Conservation (phyloP, 1,140 invertebrate species). For the Colletes gigas region DNA sequence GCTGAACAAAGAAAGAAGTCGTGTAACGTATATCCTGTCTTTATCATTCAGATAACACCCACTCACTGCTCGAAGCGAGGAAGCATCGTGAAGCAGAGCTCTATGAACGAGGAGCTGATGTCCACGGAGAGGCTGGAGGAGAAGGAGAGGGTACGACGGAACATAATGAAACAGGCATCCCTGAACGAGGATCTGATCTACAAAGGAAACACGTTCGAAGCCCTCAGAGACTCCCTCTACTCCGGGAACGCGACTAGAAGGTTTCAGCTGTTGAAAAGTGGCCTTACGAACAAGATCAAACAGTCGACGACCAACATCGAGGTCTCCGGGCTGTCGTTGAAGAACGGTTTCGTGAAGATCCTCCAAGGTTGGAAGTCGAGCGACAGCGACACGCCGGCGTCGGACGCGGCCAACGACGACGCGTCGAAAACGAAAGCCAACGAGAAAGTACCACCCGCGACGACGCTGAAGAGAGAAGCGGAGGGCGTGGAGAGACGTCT, state of each 20-base stretch:
- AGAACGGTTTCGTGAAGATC: slow-evolving; percentile 87
- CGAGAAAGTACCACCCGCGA: slow-evolving; percentile 61
- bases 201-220: slow-evolving; percentile 86
- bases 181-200: slow-evolving; percentile 93
- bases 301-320: slow-evolving; percentile 90
- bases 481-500: slow-evolving; percentile 82
- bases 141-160: slow-evolving; percentile 90
- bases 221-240: slow-evolving; percentile 87
- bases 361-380: slow-evolving; percentile 87
- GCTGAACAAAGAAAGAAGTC: too few species aligned
- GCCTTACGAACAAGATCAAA: slow-evolving; percentile 90
- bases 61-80: slow-evolving; percentile 77
- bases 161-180: slow-evolving; percentile 94
- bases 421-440: slow-evolving; percentile 34
- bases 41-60: not conserved
- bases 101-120: slow-evolving; percentile 94
- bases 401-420: slow-evolving; percentile 27
- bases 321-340: slow-evolving; percentile 85
- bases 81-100: slow-evolving; percentile 91
- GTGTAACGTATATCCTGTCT: too few species aligned
- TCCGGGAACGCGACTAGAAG: slow-evolving; percentile 88
- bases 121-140: slow-evolving; percentile 90
- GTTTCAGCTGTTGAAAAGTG: slow-evolving; percentile 92
- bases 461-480: slow-evolving; percentile 72
- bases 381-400: slow-evolving; percentile 79